These are phyloP conservation scores for Kradibia gibbosae DNA, from an alignment of 1,140 invertebrate species.

Conservation along the genomic window DNA sequence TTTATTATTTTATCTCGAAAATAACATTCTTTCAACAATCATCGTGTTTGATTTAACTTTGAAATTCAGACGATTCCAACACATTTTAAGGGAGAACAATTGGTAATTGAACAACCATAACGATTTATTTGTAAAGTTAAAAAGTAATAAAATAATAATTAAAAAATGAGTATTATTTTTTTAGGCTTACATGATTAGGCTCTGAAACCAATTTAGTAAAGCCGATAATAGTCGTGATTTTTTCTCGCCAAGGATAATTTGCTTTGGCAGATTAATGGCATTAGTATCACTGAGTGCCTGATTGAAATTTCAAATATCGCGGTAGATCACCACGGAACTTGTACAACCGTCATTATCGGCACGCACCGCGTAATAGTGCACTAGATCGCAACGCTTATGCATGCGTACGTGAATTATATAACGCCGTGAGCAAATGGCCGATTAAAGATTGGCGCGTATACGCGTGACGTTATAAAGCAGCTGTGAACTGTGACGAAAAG, in stretches of 20 bases:
- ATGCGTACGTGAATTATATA: conserved; percentile 17
- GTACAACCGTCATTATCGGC: conserved; percentile 21
- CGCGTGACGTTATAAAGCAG: neutral
- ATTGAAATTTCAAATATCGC: conserved; percentile 43
- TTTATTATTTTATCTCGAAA: too few species aligned
- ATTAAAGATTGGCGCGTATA: conserved; percentile 6
- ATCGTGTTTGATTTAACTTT: too few species aligned
- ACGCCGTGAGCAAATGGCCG: conserved; percentile 17
- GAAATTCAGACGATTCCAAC: too few species aligned
- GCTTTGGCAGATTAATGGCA: neutral
- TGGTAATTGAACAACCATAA: too few species aligned
- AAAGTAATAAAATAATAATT: too few species aligned
- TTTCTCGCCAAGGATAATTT: neutral
- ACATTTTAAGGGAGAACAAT: too few species aligned
- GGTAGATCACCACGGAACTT: neutral
- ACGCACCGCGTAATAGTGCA: conserved; percentile 27
- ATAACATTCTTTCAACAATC: too few species aligned
- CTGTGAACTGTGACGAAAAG: neutral
- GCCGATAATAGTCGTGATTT: neutral
- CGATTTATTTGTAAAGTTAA: too few species aligned
- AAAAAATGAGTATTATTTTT: too few species aligned
- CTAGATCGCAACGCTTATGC: conserved; percentile 21
- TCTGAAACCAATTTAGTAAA: neutral
- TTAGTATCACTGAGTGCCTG: conserved; percentile 4
- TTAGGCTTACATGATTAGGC: neutral